Evolutionary conservation across 2,888 invertebrate species (phyloP), one percentile per base, ranked within the genome.

Genomic region (Eurytoma adleriae): DNA sequence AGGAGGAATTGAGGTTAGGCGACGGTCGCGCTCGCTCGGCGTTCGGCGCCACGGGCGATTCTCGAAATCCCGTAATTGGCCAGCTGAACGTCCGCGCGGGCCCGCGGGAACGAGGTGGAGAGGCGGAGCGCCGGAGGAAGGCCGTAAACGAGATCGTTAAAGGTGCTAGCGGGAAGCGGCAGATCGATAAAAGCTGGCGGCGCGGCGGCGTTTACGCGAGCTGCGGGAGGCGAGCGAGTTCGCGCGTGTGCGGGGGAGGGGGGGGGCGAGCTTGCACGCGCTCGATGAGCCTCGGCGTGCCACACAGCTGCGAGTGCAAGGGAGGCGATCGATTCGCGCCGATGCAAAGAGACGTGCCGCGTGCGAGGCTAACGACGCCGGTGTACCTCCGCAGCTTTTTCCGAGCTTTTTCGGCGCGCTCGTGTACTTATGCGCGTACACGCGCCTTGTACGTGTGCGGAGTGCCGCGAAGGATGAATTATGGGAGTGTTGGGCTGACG

Each of bases 1-100:
- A 5, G 54, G 7, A 74, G 72, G 56, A 80, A 80, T 80, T 76
- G 77, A 80, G 80, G 80, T 80, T 80, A 80, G 77, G 50, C 14
- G 24, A 40, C 10, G 20, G 14, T 20, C 1, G 40, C 62, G 62
- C 54, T 5, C 3, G 66, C 66, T 14, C 13, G 13, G 12, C 18
- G 30, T 61, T 18, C 30, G 24, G 62, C 52, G 57, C 56, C 57
- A 59, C 66, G 54, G 71, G 75, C 54, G 66, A 71, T 75, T 80
- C 71, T 71, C 61, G 50, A 76, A 80, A 80, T 71, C 66, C 27
- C 48, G 56, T 80, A 72, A 80, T 80, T 80, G 67, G 54, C 67
- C 70, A 59, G 67, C 70, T 62, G 79, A 74, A 79, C 40, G 64
- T 27, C n/a, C 62, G 61, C n/a, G 40, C n/a, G 50, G 13, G 56